These are phyloP conservation scores for Parasteatoda lunata DNA, from an alignment of 2,888 invertebrate species.

Conservation along the genomic window DNA sequence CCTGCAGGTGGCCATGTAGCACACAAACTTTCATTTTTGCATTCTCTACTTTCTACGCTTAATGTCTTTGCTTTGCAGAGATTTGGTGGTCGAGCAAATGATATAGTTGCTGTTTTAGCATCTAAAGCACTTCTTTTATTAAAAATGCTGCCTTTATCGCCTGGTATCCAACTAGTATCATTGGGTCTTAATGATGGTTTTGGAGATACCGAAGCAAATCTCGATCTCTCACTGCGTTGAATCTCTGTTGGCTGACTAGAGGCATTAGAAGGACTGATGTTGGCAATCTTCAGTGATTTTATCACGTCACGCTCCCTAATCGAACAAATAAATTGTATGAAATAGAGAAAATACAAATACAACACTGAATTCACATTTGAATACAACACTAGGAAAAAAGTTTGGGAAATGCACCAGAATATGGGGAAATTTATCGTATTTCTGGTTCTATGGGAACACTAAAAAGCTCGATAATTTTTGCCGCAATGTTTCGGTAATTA, in stretches of 20 bases:
- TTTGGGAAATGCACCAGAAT: too few species aligned
- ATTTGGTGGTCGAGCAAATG: constrained; percentile 46
- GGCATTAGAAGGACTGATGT: not conserved
- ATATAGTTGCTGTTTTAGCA: constrained; percentile 23
- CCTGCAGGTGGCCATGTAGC: constrained; percentile 68
- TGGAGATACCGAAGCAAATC: constrained; percentile 25
- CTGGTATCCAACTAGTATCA: constrained; percentile 31
- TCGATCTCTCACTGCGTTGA: constrained; percentile 6
- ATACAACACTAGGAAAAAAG: too few species aligned
- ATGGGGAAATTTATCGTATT: too few species aligned
- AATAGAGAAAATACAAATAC: too few species aligned
- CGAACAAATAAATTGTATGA: too few species aligned
- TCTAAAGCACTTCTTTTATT: constrained; percentile 31
- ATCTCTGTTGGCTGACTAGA: not conserved
- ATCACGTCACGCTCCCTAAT: constrained; percentile 48
- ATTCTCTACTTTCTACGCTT: constrained; percentile 63
- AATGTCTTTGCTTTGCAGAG: constrained; percentile 67
- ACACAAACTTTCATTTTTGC: constrained; percentile 59
- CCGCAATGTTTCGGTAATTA: too few species aligned
- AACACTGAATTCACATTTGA: too few species aligned
- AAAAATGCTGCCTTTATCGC: constrained; percentile 11
- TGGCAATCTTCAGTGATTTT: constrained; percentile 28
- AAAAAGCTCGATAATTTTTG: too few species aligned
- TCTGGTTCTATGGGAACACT: too few species aligned
- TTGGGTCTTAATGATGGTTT: constrained; percentile 41